These are phyloP conservation scores for Aphelinus certus DNA, from an alignment of 1,140 invertebrate genomes.

Conservation along the genomic window DNA sequence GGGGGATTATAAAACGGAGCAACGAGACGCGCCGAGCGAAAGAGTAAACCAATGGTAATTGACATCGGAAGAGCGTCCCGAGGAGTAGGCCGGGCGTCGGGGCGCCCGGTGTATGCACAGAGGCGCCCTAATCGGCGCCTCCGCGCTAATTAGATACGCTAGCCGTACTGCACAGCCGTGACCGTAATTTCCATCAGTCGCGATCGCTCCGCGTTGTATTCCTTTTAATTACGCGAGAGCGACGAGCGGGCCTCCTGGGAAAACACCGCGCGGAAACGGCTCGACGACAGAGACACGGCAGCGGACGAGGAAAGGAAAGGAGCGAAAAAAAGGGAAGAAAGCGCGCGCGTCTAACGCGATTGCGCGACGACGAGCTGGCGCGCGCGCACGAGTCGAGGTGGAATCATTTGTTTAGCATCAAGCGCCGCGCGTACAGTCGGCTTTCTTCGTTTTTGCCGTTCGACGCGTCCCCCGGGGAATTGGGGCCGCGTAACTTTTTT, in stretches of 20 bases:
- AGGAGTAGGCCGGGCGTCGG: too few species aligned
- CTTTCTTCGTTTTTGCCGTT: neutral
- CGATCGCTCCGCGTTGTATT: slow-evolving; percentile 44
- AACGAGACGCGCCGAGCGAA: too few species aligned
- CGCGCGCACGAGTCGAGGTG: neutral
- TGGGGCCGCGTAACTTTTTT: slow-evolving; percentile 34
- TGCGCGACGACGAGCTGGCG: neutral
- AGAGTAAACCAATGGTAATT: too few species aligned
- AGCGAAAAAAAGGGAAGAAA: neutral
- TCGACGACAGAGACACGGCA: neutral
- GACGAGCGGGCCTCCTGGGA: slow-evolving; percentile 32
- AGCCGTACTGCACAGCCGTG: slow-evolving; percentile 42
- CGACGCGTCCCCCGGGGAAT: slow-evolving; percentile 17
- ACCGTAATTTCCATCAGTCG: slow-evolving; percentile 53
- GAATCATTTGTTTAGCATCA: slow-evolving; percentile 33
- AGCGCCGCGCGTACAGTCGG: neutral
- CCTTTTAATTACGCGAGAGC: slow-evolving; percentile 55
- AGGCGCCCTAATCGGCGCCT: slow-evolving; percentile 20
- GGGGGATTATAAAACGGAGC: too few species aligned
- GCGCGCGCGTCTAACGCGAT: neutral
- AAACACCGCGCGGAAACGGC: slow-evolving; percentile 25
- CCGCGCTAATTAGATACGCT: slow-evolving; percentile 36
- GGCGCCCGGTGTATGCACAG: neutral
- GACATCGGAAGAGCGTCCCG: too few species aligned
- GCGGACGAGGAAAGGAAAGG: neutral